Conservation (phyloP, 2,113 vertebrate species). For the Phodopus roborovskii region DNA sequence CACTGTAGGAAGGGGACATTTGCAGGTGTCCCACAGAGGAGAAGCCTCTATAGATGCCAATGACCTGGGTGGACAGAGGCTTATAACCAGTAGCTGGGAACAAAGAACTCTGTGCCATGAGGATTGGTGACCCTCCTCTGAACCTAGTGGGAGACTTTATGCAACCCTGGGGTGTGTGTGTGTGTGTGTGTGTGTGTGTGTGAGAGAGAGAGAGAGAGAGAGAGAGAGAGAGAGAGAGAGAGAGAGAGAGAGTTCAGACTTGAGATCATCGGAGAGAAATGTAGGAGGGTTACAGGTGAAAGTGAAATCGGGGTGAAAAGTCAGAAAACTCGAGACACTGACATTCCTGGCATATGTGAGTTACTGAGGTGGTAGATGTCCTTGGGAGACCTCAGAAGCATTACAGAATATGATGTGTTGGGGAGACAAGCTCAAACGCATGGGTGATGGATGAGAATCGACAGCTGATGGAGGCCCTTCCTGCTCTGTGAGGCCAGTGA, state of each 20-base stretch:
- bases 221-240: too few relatives aligned
- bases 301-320: background rate
- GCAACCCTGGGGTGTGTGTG: too few relatives aligned
- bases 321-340: background rate
- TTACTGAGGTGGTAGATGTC: rapidly evolving
- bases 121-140: rapidly evolving
- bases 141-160: rapidly evolving
- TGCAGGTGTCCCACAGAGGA: background rate
- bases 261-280: background rate
- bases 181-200: too few relatives aligned
- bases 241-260: background rate
- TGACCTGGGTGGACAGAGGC: rapidly evolving
- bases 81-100: too few relatives aligned
- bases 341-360: background rate
- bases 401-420: background rate
- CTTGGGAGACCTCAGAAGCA: background rate
- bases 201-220: background rate
- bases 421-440: background rate
- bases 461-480: background rate
- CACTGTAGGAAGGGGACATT: rapidly evolving
- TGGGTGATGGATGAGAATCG: background rate
- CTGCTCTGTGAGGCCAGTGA: background rate
- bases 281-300: background rate
- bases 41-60: rapidly evolving
- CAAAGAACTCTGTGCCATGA: rapidly evolving